Base-by-base conservation (phyloP, 1,140 invertebrate species). In the Stratiolaelaps scimitus region DNA sequence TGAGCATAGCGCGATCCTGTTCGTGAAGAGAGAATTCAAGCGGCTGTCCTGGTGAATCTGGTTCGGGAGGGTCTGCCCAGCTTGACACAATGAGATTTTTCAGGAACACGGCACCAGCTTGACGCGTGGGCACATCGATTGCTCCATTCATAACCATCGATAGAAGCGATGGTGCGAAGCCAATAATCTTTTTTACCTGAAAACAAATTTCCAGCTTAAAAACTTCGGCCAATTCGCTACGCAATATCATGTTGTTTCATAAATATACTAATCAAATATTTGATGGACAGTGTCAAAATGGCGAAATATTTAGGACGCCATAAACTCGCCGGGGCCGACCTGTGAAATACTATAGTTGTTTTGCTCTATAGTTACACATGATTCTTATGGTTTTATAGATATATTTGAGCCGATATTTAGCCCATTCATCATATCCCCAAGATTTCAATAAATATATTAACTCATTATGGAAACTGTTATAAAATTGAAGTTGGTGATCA, bases 31-130 rank as follows among this genome's bases (percentile, higher is more conserved):
- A 85, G 76, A 94, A 98, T 40, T 84, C 83, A 29, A 85, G 78
- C 0, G 85, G 83, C 47, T 85, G 84, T 28, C 83, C 81, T 64
- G 77, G 73, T 69, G 86, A 82, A n/a, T 79, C 76, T 47, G 78
- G 78, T 73, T 93, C 89, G n/a, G 72, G 70, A 71, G 69, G 69
- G 68, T 91, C 87, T 67, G 83, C 82, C 95, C 95, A 98, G 76
- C 83, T 86, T 71, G 84, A 83, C 45, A 82, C 84, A 43, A 98
- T 82, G 73, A 94, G 80, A 80, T 98, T 98, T 78, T 99, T 98
- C 53, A 98, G 77, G 79, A 95, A 98, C 70, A 98, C 90, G 30
- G 87, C 92, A 74, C 85, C 90, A 69, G 95, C 93, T 81, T 97
- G 93, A 69, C 93, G 79, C 0, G 95, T 85, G 69, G 92, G 87